Conservation (phyloP, 2,888 invertebrate genomes). For the Acrobasis consociella region DNA sequence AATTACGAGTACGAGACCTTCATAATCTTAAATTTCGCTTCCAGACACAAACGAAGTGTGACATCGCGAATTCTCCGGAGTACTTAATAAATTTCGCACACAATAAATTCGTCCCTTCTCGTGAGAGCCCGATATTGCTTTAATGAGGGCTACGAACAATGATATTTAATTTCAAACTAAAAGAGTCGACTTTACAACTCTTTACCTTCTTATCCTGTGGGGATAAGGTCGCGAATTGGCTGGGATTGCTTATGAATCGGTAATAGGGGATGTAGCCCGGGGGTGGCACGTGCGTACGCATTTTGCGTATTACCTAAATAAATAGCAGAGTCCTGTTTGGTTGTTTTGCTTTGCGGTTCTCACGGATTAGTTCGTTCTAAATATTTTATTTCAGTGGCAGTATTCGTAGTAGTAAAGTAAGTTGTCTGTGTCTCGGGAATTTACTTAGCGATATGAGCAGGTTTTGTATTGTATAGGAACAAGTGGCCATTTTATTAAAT, state of each 20-base stretch:
- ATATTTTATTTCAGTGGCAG: slow-evolving; percentile 32
- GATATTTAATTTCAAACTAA: slow-evolving; percentile 76
- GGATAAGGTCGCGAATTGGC: slow-evolving; percentile 40
- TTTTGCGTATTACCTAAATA: slow-evolving; percentile 80
- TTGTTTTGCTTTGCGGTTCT: slow-evolving; percentile 65
- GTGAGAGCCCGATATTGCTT: slow-evolving; percentile 73
- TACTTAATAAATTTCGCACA: slow-evolving; percentile 71
- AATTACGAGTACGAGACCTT: background rate
- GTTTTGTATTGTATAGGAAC: no score
- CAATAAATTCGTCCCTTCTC: slow-evolving; percentile 68
- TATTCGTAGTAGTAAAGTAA: background rate
- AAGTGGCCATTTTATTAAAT: no score
- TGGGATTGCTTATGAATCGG: slow-evolving; percentile 31
- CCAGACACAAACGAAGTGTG: slow-evolving; percentile 12
- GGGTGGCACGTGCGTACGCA: slow-evolving; percentile 74
- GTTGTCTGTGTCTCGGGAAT: no score
- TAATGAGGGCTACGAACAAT: slow-evolving; percentile 76
- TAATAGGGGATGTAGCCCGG: slow-evolving; percentile 48
- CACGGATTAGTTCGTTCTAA: slow-evolving; percentile 61
- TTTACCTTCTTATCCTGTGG: slow-evolving; percentile 29
- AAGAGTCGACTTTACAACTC: slow-evolving; percentile 59
- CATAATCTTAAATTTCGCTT: slow-evolving; percentile 11
- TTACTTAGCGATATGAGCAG: no score
- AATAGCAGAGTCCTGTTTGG: slow-evolving; percentile 60
- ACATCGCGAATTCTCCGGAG: slow-evolving; percentile 24